Evolutionary conservation across 2,113 vertebrate species (phyloP).

Genomic region (Malurus elegans): DNA sequence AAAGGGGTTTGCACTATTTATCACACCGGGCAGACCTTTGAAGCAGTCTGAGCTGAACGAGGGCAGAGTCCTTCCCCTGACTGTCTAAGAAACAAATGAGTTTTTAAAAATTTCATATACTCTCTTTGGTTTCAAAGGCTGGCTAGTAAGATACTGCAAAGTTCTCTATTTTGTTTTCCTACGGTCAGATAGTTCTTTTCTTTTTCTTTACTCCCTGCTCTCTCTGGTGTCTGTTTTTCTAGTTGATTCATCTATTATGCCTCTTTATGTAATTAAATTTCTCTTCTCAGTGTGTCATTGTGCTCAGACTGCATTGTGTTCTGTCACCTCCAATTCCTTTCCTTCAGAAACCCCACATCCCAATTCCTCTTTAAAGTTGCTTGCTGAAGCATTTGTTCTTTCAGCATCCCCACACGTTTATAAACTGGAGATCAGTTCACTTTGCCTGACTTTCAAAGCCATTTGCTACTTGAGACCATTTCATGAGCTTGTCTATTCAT

Average conservation of each 20-base stretch:
- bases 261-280: constrained; percentile 51
- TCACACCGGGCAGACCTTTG: neutral
- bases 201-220: constrained; percentile 26
- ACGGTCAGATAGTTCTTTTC: constrained; percentile 3
- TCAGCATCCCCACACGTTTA: constrained; percentile 39
- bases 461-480: constrained; percentile 66
- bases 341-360: constrained; percentile 24
- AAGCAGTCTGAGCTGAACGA: neutral
- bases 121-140: constrained; percentile 1
- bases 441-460: constrained; percentile 65
- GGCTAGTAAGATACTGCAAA: neutral
- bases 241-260: constrained; percentile 59
- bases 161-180: constrained; percentile 31
- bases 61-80: neutral
- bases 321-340: constrained; percentile 36
- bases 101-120: neutral
- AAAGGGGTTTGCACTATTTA: constrained; percentile 19
- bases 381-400: constrained; percentile 60
- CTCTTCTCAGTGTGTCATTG: constrained; percentile 45
- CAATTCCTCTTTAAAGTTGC: constrained; percentile 53
- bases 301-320: constrained; percentile 26
- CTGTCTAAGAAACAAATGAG: constrained; percentile 20
- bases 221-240: constrained; percentile 60
- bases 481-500: constrained; percentile 59
- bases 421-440: constrained; percentile 68